Evolutionary conservation across 2,888 invertebrate genomes (phyloP).

Genomic region (Zygothrica quintamaculata): DNA sequence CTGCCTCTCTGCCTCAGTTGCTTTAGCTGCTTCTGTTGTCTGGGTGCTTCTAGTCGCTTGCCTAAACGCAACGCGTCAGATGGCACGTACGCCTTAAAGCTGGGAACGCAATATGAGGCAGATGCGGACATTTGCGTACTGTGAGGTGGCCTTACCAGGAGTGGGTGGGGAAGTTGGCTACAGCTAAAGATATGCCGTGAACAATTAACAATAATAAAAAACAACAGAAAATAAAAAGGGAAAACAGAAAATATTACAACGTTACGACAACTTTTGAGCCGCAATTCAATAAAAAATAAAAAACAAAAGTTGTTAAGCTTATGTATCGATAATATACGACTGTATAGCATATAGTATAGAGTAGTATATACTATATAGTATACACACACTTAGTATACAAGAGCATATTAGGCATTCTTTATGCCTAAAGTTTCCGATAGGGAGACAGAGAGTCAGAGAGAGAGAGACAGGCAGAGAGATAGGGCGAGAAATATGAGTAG

Average conservation of each 20-base stretch:
- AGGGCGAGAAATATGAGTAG: too few relatives aligned
- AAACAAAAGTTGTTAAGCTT: too few relatives aligned
- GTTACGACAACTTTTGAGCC: not conserved
- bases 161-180: too few relatives aligned
- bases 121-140: slow-evolving; percentile 21
- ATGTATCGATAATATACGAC: too few relatives aligned
- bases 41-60: not conserved
- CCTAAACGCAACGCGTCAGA: slow-evolving; percentile 52
- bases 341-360: too few relatives aligned
- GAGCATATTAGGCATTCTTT: too few relatives aligned
- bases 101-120: slow-evolving; percentile 15
- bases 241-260: not conserved
- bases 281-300: too few relatives aligned
- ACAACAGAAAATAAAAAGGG: slow-evolving; percentile 1
- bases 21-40: not conserved
- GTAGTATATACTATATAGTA: too few relatives aligned
- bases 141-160: not conserved
- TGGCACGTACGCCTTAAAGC: slow-evolving; percentile 62
- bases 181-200: not conserved
- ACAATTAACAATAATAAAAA: not conserved
- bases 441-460: too few relatives aligned
- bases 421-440: too few relatives aligned
- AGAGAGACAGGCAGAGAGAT: too few relatives aligned
- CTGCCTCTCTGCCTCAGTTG: not conserved
- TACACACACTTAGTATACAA: too few relatives aligned